Evolutionary conservation across 2,113 vertebrate species (phyloP).

Genomic region (Amia ocellicauda): DNA sequence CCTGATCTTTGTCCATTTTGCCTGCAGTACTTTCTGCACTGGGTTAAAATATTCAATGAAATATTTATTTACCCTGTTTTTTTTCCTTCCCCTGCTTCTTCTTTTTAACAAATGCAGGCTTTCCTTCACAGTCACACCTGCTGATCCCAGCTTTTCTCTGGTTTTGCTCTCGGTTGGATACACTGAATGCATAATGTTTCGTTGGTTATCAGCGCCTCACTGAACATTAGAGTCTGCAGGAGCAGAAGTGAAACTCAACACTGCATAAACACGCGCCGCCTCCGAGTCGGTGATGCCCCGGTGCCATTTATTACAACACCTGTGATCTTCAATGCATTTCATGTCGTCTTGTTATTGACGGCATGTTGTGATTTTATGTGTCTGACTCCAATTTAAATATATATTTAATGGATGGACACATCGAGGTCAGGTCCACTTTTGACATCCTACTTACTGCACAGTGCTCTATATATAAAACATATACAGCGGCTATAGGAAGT

Average conservation of each 20-base stretch:
- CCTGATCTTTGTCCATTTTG: neutral
- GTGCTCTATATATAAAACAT: too few relatives aligned
- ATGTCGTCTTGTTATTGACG: too few relatives aligned
- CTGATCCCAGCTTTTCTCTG: slow-evolving; percentile 35
- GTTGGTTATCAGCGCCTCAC: slow-evolving; percentile 32
- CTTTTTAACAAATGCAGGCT: slow-evolving; percentile 27
- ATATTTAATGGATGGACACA: too few relatives aligned
- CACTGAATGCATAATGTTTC: slow-evolving; percentile 34
- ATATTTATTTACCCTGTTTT: slow-evolving; percentile 42
- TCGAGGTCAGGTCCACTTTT: too few relatives aligned
- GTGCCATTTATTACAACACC: slow-evolving; percentile 26
- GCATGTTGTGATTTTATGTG: neutral
- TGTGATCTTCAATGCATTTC: neutral
- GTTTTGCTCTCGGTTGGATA: slow-evolving; percentile 34
- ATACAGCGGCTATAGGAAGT: too few relatives aligned
- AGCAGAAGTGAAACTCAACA: slow-evolving; percentile 19
- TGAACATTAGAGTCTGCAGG: slow-evolving; percentile 43
- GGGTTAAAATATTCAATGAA: slow-evolving; percentile 38
- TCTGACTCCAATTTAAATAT: too few relatives aligned
- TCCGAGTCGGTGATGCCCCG: slow-evolving; percentile 4
- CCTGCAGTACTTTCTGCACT: neutral
- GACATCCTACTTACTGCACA: too few relatives aligned
- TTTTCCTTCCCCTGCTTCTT: slow-evolving; percentile 15
- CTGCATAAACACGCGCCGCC: slow-evolving; percentile 25
- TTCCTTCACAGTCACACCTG: slow-evolving; percentile 46